Evolutionary conservation across 2,888 invertebrate genomes (phyloP).

Genomic region (Melangyna quadrimaculata): DNA sequence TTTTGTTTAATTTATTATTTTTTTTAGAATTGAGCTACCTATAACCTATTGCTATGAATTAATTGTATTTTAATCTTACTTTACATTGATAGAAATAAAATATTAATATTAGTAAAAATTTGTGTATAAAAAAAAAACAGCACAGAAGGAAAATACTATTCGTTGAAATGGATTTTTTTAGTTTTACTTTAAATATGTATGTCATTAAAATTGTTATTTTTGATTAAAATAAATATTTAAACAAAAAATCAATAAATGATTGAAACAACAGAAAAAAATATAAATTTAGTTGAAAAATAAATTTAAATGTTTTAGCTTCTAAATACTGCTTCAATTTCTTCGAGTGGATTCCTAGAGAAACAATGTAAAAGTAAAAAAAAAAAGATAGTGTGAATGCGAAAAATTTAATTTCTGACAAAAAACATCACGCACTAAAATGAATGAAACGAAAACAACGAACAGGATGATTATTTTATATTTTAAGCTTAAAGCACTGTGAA

Average conservation of each 20-base stretch:
- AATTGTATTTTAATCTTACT: conserved; percentile 15
- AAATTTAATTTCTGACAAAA: conserved; percentile 41
- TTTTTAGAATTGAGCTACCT: conserved; percentile 64
- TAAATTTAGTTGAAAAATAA: conserved; percentile 31
- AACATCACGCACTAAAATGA: neutral
- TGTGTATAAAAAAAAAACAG: conserved; percentile 52
- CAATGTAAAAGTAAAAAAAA: conserved; percentile 73
- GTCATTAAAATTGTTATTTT: neutral
- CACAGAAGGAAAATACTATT: conserved; percentile 66
- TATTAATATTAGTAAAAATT: conserved; percentile 19
- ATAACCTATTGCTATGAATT: conserved; percentile 47
- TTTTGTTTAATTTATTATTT: too few species aligned
- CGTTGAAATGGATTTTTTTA: conserved; percentile 40
- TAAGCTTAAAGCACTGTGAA: neutral
- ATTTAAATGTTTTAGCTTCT: conserved; percentile 77
- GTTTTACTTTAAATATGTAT: conserved; percentile 10
- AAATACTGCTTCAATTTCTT: conserved; percentile 82
- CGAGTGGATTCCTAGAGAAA: conserved; percentile 81
- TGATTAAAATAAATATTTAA: neutral
- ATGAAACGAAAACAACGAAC: conserved; percentile 14
- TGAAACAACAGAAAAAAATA: neutral
- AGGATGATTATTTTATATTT: neutral
- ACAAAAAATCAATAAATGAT: neutral
- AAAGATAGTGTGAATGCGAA: conserved; percentile 64
- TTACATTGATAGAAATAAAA: conserved; percentile 53